Evolutionary conservation across 2,888 invertebrate genomes (phyloP).

Genomic region (Platycnemis pennipes): DNA sequence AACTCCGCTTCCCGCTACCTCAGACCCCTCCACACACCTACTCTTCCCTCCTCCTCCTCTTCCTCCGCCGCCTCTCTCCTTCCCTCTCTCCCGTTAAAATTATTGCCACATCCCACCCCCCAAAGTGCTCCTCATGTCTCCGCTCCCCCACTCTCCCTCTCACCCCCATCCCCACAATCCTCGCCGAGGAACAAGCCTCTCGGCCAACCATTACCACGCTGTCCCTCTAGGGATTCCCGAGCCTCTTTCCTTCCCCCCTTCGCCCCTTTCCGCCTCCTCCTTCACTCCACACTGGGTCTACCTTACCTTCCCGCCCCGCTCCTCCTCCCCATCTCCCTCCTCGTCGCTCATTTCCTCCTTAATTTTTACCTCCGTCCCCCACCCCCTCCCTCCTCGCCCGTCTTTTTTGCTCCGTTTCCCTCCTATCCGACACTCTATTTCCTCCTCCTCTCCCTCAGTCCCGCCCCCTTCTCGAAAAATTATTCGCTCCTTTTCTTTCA

Average conservation of each 20-base stretch:
- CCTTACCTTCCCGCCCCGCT: not conserved
- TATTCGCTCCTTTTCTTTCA: not conserved
- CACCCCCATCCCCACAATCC: not conserved
- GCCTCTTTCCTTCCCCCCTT: not conserved
- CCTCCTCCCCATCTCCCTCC: not conserved
- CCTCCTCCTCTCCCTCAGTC: not conserved
- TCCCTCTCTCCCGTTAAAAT: not conserved
- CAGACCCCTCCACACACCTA: not conserved
- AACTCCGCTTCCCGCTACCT: slow-evolving; percentile 27
- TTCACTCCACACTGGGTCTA: not conserved
- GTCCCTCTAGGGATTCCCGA: not conserved
- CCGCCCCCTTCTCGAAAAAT: not conserved
- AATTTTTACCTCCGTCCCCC: not conserved
- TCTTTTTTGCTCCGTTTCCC: not conserved
- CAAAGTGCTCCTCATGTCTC: not conserved
- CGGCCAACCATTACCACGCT: slow-evolving; percentile 41
- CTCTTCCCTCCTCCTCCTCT: not conserved
- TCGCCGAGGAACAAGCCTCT: slow-evolving; percentile 43
- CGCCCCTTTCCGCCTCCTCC: not conserved
- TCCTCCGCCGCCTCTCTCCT: not conserved
- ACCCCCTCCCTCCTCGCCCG: not conserved
- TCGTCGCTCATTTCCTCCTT: not conserved
- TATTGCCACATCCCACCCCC: not conserved
- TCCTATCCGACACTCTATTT: not conserved
- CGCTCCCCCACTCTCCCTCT: not conserved